These are phyloP conservation scores for Deilephila porcellus DNA, from an alignment of 2,888 invertebrate genomes.

Conservation along the genomic window DNA sequence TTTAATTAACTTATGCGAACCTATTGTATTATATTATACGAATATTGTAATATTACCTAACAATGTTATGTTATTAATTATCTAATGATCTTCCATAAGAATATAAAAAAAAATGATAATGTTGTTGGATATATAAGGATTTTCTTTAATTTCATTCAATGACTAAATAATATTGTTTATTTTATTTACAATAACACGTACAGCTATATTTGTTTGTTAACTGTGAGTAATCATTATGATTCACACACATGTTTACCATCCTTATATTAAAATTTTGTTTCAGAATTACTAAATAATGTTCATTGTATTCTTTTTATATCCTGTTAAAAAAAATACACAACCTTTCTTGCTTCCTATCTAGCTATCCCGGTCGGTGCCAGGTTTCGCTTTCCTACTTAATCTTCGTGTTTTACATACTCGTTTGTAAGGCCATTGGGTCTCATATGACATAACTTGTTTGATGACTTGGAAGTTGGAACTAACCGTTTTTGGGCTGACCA, in stretches of 20 bases:
- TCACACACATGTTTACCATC: neutral
- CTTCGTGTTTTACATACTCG: no score
- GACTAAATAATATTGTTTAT: neutral
- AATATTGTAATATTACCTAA: neutral
- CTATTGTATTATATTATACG: neutral
- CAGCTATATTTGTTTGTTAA: neutral
- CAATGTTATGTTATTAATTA: neutral
- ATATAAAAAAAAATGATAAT: neutral
- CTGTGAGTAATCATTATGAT: neutral
- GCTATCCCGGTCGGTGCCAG: no score
- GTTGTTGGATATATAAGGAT: neutral
- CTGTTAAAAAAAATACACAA: no score
- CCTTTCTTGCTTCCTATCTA: no score
- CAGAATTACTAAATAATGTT: neutral
- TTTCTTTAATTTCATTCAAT: neutral
- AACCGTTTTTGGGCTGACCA: no score
- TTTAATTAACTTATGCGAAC: neutral
- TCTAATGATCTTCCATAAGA: neutral
- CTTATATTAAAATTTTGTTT: neutral
- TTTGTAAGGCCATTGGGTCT: no score
- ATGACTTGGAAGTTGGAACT: no score
- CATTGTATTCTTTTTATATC: neutral
- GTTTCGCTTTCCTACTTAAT: no score
- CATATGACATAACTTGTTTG: no score
- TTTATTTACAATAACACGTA: neutral